Percentiles rank a stretch among this genome's conserved stretches.
Evolutionary conservation across 2,113 vertebrate species (phyloP).

Genomic region (Picathartes gymnocephalus): DNA sequence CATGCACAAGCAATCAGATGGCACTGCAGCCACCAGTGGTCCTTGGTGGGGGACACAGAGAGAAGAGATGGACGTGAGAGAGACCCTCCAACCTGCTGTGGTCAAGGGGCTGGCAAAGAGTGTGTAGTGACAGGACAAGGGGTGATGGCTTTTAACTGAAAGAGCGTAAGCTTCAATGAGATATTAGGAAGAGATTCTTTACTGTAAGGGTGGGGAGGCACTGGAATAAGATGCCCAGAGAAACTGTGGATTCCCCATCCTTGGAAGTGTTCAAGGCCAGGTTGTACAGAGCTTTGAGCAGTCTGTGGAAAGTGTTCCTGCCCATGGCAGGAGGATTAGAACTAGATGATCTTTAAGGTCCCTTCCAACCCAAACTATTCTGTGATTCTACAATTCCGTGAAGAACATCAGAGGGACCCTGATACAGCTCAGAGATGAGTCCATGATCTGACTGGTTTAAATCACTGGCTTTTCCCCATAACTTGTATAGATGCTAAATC

Average conservation of each 20-base stretch:
- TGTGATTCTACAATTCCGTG: background rate
- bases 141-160: background rate
- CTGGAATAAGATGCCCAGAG: background rate
- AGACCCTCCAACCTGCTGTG: background rate
- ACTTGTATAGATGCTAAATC: background rate
- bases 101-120: background rate
- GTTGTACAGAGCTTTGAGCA: background rate
- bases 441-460: background rate
- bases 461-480: background rate
- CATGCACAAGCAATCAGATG: background rate
- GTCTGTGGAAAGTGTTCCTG: background rate
- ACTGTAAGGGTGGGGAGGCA: background rate
- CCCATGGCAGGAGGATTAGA: background rate
- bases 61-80: background rate
- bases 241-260: background rate
- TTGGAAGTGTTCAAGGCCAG: background rate
- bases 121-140: background rate
- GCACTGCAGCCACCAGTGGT: background rate
- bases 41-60: background rate
- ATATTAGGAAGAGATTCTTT: background rate
- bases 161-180: background rate
- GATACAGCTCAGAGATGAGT: background rate
- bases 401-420: background rate
- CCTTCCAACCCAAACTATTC: background rate
- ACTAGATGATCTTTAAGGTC: background rate